phyloP scores from a whole-genome alignment of 2,888 invertebrate genomes.

The Cantharis rustica region DNA sequence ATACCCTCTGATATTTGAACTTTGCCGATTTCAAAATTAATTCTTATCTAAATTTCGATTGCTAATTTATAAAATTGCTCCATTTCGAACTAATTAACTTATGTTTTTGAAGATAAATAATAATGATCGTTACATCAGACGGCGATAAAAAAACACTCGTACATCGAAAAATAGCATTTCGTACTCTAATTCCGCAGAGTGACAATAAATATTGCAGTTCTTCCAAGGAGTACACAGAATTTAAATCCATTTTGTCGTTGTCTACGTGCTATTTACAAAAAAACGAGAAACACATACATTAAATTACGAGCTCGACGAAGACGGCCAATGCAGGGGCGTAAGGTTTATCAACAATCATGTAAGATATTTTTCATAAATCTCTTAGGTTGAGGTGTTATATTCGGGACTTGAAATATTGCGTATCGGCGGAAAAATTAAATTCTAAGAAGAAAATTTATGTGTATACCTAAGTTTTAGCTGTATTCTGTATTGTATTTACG shows the following conservation, averaged over 20 bases:
- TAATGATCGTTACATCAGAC: not conserved
- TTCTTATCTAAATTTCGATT: constrained; percentile 15
- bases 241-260: constrained; percentile 11
- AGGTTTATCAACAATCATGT: constrained; percentile 25
- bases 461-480: constrained; percentile 25
- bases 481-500: constrained; percentile 16
- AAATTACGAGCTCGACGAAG: not conserved
- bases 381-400: constrained; percentile 38
- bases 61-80: constrained; percentile 6
- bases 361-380: constrained; percentile 41
- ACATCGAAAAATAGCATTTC: constrained; percentile 15
- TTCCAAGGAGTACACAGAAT: constrained; percentile 19
- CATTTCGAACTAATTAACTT: not conserved
- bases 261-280: constrained; percentile 18
- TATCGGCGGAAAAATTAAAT: constrained; percentile 41
- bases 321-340: constrained; percentile 4
- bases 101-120: not conserved
- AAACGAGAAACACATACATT: not conserved
- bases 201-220: constrained; percentile 38
- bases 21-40: constrained; percentile 23
- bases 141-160: not conserved
- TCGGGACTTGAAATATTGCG: constrained; percentile 39
- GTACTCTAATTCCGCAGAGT: constrained; percentile 36
- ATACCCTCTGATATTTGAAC: constrained; percentile 33
- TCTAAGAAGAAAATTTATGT: constrained; percentile 34